Evolutionary conservation across 2,888 invertebrate species (phyloP), one percentile per base, ranked within the genome.

Genomic region (Lutraria lutraria): DNA sequence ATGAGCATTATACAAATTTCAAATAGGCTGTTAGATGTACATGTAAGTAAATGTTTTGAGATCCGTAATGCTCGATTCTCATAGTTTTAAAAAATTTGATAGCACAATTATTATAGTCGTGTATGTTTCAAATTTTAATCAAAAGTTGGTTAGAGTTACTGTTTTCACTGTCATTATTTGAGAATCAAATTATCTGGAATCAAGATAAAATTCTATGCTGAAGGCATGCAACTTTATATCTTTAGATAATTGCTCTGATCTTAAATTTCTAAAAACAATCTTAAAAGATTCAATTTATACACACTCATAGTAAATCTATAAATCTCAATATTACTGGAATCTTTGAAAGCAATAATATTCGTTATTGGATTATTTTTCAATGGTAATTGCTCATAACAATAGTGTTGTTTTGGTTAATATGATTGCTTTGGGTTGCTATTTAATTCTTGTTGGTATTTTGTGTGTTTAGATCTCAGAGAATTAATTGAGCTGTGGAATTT

Each of bases 101-200:
- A 63, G 2, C 15, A 21, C 12, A 4, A 21, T 63, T 82, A 89
- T 68, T 82, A 16, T 81, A 89, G 85, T 43, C 85, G 89, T 84
- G 79, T 87, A 81, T 25, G 60, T 89, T 89, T 68, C 89, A 82
- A 82, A 76, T 87, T 89, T 87, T 84, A 89, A 89, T 89, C 87
- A 87, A 72, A 29, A 76, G 52, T 54, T 53, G 76, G 84, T 79
- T 85, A 76, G 8, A 52, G 68, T 85, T 85, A 76, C 84, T 43
- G 25, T 85, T 53, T 54, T 34, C 43, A 13, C 79, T 15, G n/a
- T 63, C 63, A 21, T 0, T 2, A 25, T 25, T 10, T 19, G n/a
- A 25, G 63, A n/a, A 63, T 21, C n/a, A 63, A 56, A 6, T 56
- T 56, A 13, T 56, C 21, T 56, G 21, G 21, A 16, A 19, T 56